Evolutionary conservation across 2,888 invertebrate genomes (phyloP).

Genomic region (Podotricha telesiphe): DNA sequence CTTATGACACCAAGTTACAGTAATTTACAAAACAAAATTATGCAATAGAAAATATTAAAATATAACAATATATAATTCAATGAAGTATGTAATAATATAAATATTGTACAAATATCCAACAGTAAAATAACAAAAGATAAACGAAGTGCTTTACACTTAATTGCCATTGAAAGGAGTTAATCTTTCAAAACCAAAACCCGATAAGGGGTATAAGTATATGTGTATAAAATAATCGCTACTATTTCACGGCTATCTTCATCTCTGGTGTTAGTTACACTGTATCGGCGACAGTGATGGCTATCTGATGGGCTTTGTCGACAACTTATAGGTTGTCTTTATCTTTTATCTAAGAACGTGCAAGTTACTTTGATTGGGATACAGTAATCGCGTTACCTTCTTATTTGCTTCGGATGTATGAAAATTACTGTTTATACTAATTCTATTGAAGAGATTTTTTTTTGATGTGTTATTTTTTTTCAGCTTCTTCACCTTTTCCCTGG

Average conservation of each 20-base stretch:
- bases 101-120: no score
- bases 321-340: constrained; percentile 30
- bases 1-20: no score
- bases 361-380: constrained; percentile 31
- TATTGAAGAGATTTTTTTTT: neutral
- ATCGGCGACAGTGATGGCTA: constrained; percentile 36
- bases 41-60: no score
- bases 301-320: constrained; percentile 36
- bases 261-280: constrained; percentile 36
- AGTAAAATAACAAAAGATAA: neutral
- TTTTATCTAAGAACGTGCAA: constrained; percentile 24
- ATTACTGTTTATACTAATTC: neutral
- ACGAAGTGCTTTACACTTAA: neutral
- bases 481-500: no score
- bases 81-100: no score
- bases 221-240: constrained; percentile 52
- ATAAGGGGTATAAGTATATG: neutral
- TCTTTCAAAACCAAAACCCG: neutral
- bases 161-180: neutral
- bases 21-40: no score
- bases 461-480: no score
- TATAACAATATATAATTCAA: no score
- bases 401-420: neutral
- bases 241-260: constrained; percentile 41
- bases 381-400: constrained; percentile 29